Percentiles rank a stretch among this genome's conserved stretches.
phyloP scores from a whole-genome alignment of 2,113 vertebrate genomes.

The Pyrgilauda ruficollis region DNA sequence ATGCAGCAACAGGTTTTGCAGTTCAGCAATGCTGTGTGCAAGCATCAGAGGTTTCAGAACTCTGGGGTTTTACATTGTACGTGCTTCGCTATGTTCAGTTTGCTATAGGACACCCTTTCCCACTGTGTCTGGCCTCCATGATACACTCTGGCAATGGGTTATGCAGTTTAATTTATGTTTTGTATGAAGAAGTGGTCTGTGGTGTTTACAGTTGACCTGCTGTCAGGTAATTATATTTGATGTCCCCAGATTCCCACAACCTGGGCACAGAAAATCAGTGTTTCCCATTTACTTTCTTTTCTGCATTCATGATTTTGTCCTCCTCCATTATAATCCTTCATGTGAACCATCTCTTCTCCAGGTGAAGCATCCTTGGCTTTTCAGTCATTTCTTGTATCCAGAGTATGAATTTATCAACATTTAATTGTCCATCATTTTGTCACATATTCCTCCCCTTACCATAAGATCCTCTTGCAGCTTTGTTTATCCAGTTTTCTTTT shows the following conservation, averaged over 20 bases:
- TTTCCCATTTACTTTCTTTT: background rate
- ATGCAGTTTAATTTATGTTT: background rate
- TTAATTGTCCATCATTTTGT: background rate
- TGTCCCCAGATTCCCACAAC: background rate
- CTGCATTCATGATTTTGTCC: background rate
- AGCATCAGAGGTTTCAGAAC: background rate
- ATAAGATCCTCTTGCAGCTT: background rate
- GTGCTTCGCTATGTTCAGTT: background rate
- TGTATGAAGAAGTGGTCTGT: background rate
- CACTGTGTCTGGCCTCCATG: background rate
- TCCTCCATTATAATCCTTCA: background rate
- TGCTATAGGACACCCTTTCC: background rate
- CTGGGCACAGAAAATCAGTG: background rate
- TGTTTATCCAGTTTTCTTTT: background rate
- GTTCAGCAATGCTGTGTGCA: background rate
- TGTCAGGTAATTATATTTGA: background rate
- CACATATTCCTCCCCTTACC: background rate
- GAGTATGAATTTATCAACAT: background rate
- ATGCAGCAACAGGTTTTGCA: background rate
- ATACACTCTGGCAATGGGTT: background rate
- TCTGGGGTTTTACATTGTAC: rapidly evolving
- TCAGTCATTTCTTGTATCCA: background rate
- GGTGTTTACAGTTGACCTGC: background rate
- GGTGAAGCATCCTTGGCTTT: background rate
- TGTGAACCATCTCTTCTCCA: background rate